Evolutionary conservation across 2,113 vertebrate species (phyloP).

Genomic region (Platysteira castanea): DNA sequence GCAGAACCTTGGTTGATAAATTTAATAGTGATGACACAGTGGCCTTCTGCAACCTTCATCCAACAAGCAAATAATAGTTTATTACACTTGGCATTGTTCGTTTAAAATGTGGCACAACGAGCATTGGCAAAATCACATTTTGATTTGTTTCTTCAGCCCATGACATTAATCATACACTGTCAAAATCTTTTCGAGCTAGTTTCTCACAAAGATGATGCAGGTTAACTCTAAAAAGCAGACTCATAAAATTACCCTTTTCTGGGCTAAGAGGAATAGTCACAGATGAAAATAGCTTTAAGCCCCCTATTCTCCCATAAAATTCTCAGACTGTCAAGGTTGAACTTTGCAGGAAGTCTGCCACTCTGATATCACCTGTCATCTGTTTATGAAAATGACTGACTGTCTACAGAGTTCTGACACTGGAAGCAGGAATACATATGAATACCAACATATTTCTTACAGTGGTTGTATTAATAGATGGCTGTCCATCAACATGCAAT

Average conservation of each 20-base stretch:
- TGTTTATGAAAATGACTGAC: background rate
- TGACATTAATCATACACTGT: background rate
- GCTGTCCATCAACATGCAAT: background rate
- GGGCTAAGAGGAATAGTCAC: background rate
- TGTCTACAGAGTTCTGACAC: background rate
- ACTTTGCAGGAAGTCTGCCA: background rate
- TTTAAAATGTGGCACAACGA: background rate
- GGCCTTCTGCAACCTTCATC: conserved; percentile 18
- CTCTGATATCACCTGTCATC: background rate
- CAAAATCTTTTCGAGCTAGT: background rate
- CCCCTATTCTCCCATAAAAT: background rate
- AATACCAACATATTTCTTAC: background rate
- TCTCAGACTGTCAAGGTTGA: background rate
- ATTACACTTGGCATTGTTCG: background rate
- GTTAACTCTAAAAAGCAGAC: background rate
- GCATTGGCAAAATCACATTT: background rate
- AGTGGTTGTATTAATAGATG: background rate
- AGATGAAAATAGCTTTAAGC: background rate
- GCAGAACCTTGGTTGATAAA: conserved; percentile 40
- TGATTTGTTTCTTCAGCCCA: conserved; percentile 29
- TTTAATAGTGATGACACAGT: conserved; percentile 11
- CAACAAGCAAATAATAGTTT: background rate
- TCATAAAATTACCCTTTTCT: background rate
- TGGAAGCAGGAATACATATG: background rate
- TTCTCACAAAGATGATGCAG: background rate